Percentiles rank a stretch among this genome's conserved stretches.
Conservation (phyloP, 2,888 invertebrate genomes). For the Caenorhabditis sp. region DNA sequence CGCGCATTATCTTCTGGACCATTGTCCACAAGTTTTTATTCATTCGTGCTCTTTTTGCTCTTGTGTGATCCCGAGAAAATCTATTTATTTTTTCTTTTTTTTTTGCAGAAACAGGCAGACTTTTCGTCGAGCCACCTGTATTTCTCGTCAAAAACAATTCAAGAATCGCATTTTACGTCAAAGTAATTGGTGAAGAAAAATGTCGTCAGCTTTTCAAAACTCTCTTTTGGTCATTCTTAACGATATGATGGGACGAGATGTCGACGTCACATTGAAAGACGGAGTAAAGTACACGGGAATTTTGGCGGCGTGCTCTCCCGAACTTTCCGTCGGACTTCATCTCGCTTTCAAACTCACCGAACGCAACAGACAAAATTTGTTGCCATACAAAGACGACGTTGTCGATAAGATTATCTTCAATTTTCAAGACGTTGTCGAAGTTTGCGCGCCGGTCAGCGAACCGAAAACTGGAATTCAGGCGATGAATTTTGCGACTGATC, state of each 20-base stretch:
- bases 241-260: slow-evolving; percentile 30
- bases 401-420: slow-evolving; percentile 42
- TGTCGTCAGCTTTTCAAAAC: slow-evolving; percentile 6
- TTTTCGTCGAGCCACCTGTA: not conserved
- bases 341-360: slow-evolving; percentile 34
- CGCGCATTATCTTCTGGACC: no score
- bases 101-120: slow-evolving; percentile 1
- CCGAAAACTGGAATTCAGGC: slow-evolving; percentile 25
- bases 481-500: slow-evolving; percentile 49
- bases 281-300: slow-evolving; percentile 28
- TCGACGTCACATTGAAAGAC: slow-evolving; percentile 21
- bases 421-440: slow-evolving; percentile 36
- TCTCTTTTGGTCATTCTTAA: slow-evolving; percentile 14
- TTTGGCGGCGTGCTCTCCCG: slow-evolving; percentile 1
- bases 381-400: slow-evolving; percentile 34
- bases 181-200: not conserved
- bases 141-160: not conserved
- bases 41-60: no score
- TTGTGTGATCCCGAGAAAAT: not conserved
- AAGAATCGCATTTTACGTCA: not conserved
- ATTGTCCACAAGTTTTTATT: no score
- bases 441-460: slow-evolving; percentile 28
- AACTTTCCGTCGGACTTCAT: slow-evolving; percentile 31
- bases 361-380: slow-evolving; percentile 35
- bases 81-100: not conserved